Evolutionary conservation across 2,888 invertebrate species (phyloP).

Genomic region (Augochlorella aurata): DNA sequence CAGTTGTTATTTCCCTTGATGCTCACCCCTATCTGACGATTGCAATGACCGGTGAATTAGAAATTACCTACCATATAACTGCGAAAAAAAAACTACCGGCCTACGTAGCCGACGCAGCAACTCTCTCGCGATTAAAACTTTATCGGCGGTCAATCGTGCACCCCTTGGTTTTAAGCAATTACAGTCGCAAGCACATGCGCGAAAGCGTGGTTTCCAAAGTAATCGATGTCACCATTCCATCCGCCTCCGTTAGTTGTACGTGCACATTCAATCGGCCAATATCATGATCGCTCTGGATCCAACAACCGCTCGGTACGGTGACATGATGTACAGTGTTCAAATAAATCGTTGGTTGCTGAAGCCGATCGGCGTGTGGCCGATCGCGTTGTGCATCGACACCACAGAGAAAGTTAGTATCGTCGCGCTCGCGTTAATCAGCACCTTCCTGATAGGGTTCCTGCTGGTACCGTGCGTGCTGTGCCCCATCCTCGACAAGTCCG

Average conservation of each 20-base stretch:
- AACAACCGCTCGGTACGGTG: neutral
- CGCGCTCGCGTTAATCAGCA: conserved; percentile 41
- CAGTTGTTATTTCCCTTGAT: neutral
- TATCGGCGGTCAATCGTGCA: no score
- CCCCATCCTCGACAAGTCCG: conserved; percentile 62
- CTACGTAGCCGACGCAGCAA: neutral
- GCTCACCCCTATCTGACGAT: neutral
- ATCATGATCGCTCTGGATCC: conserved; percentile 19
- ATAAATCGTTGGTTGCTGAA: conserved; percentile 72
- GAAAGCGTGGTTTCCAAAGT: neutral
- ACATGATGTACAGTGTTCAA: conserved; percentile 66
- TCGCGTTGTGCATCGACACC: conserved; percentile 18
- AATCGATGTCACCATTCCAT: conserved; percentile 34
- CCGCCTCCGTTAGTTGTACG: conserved; percentile 11
- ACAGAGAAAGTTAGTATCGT: conserved; percentile 45
- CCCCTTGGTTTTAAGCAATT: no score
- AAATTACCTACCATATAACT: neutral
- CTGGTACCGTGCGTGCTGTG: conserved; percentile 69
- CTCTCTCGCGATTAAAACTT: neutral
- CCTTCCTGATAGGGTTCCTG: conserved; percentile 69
- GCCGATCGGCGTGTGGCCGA: conserved; percentile 74
- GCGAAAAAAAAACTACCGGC: neutral
- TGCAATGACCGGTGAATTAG: neutral
- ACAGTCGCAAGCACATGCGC: conserved; percentile 57
- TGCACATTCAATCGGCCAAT: conserved; percentile 14